Percentiles rank a stretch among this genome's conserved stretches.
Conservation (phyloP, 2,888 invertebrate genomes). For the Metacarcinus magister region DNA sequence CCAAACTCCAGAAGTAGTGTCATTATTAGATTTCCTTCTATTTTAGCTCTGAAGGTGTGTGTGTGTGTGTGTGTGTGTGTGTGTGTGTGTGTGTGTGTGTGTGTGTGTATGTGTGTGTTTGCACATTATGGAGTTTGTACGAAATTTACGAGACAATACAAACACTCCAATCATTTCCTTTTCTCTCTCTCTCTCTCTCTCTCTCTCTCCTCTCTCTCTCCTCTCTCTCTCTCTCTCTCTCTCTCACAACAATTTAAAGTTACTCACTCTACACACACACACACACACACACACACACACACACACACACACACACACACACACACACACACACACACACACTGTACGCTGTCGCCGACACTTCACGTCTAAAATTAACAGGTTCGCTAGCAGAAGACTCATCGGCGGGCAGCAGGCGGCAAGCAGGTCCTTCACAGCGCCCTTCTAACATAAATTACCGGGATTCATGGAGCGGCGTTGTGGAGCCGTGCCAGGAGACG, state of each 20-base stretch:
- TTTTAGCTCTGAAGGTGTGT: neutral
- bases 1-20: slow-evolving; percentile 45
- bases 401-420: neutral
- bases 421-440: neutral
- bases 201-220: too few species aligned
- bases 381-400: neutral
- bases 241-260: neutral
- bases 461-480: neutral
- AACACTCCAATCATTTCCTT: too few species aligned
- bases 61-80: slow-evolving; percentile 41
- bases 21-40: slow-evolving; percentile 41
- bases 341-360: neutral
- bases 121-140: too few species aligned
- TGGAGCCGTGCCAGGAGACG: slow-evolving; percentile 10
- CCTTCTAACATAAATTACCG: neutral
- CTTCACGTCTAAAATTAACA: neutral
- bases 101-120: slow-evolving; percentile 36
- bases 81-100: slow-evolving; percentile 45
- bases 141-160: neutral
- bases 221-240: too few species aligned
- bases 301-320: neutral
- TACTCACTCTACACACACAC: neutral
- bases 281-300: neutral
- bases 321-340: neutral
- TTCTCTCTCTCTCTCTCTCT: too few species aligned